Base-by-base conservation (phyloP, 64 coral and sea anemone genomes). In the Montipora capricornis region DNA sequence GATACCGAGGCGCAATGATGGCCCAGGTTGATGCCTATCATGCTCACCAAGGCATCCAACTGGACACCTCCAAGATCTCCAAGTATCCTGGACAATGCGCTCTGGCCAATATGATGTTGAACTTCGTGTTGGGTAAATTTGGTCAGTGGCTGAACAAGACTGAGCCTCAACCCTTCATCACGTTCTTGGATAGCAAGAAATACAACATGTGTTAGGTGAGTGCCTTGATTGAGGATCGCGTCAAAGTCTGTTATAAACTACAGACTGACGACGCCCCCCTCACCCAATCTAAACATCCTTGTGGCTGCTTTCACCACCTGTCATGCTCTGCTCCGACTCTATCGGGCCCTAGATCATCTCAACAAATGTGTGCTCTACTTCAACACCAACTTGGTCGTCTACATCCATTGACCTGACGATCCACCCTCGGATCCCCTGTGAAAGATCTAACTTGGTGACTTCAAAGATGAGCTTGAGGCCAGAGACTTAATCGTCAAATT, bases 251-350 rank as follows among this genome's bases (percentile, higher is more conserved):
- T 89, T 71, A 48, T 0, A 13, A 8, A 22, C 13, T 5, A 4
- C 47, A 20, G 1, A 22, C 13, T 0, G 13, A 69, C 4, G 82
- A 93, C 4, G 64, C 76, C 76, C 4, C 70, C 81, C 2, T 4
- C 68, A 6, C 70, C 51, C 13, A 74, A 53, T 46, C 78, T 74
- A 16, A 93, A 93, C 44, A 73, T 81, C 0, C 57, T 87, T 45
- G 4, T 78, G 9, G 91, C 91, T 12, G 45, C 74, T 6, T 93
- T 93, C 13, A 93, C 91, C 0, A 80, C 91, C 12, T 74, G 74
- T 4, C 52, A 66, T 1, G 91, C 91, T 2, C 82, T 82, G 0
- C 37, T 93, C 4, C 78, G 80, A 20, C 62, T 93, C 9, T 93
- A 88, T 6, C 17, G 2, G 4, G n/a, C 4, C n/a, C 3, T 7